Percentiles rank a stretch among this genome's conserved stretches.
phyloP scores from a whole-genome alignment of 2,797 vertebrate species.

The Vireo griseus region DNA sequence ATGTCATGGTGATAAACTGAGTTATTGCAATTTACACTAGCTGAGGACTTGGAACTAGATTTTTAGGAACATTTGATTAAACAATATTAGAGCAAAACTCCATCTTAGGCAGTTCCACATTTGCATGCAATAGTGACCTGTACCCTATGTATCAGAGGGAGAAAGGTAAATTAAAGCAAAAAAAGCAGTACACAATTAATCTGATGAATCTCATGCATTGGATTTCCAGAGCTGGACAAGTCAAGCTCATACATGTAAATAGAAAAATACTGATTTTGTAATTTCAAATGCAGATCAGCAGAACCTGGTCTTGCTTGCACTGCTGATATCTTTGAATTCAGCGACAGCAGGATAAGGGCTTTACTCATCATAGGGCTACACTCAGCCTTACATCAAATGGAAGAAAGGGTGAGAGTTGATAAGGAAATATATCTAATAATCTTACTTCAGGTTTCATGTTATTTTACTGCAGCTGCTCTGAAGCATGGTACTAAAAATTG shows the following conservation, averaged over 20 bases:
- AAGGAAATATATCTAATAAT: background rate
- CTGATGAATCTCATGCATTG: background rate
- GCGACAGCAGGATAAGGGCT: background rate
- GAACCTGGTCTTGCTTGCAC: background rate
- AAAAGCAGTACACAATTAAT: background rate
- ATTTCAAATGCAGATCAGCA: background rate
- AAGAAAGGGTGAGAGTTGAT: background rate
- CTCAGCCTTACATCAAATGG: background rate
- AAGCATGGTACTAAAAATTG: background rate
- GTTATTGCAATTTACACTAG: background rate
- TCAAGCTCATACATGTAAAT: background rate
- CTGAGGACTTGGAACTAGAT: constrained; percentile 3
- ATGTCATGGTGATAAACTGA: background rate
- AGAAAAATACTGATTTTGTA: background rate
- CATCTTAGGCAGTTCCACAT: background rate
- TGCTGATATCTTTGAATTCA: background rate
- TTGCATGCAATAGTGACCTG: background rate
- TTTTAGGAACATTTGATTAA: constrained; percentile 10
- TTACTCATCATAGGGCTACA: background rate
- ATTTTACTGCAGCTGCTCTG: background rate
- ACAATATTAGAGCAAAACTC: background rate
- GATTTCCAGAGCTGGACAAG: background rate
- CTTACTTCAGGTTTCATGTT: background rate
- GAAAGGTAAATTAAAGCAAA: background rate
- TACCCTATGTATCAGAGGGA: background rate